These are phyloP conservation scores for Halcyon senegalensis DNA, from an alignment of 2,113 vertebrate genomes.

Conservation along the genomic window DNA sequence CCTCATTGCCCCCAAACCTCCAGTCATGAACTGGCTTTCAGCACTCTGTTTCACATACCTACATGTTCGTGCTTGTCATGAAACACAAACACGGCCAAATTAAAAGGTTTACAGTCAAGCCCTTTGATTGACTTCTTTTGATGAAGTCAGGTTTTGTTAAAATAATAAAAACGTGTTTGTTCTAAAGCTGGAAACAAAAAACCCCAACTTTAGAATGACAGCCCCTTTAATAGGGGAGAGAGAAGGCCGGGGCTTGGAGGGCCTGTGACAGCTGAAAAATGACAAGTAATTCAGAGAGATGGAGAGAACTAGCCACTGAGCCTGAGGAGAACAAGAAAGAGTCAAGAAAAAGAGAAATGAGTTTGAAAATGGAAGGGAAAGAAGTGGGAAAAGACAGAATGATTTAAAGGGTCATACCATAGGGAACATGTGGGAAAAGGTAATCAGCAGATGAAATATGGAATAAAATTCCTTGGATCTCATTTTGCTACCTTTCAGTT, in stretches of 20 bases:
- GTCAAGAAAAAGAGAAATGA: slow-evolving; percentile 41
- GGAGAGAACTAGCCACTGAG: slow-evolving; percentile 11
- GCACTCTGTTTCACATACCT: not conserved
- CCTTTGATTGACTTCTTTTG: slow-evolving; percentile 21
- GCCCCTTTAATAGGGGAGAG: slow-evolving; percentile 48
- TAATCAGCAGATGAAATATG: slow-evolving; percentile 36
- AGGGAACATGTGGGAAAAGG: not conserved
- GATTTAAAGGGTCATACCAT: not conserved
- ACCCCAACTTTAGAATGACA: slow-evolving; percentile 3
- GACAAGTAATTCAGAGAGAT: slow-evolving; percentile 40
- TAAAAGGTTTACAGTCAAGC: not conserved
- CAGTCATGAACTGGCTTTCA: not conserved
- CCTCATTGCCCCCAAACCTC: not conserved
- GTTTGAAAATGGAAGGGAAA: not conserved
- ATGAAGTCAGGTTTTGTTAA: slow-evolving; percentile 23
- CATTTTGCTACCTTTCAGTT: not conserved
- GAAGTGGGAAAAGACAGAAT: slow-evolving; percentile 12
- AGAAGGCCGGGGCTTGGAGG: not conserved
- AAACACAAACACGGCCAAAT: not conserved
- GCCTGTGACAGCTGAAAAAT: slow-evolving; percentile 41
- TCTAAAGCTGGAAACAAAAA: slow-evolving; percentile 7
- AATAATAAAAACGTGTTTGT: slow-evolving; percentile 43
- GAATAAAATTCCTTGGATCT: not conserved
- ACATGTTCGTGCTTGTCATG: not conserved
- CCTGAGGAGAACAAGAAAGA: slow-evolving; percentile 35